phyloP scores from a whole-genome alignment of 2,113 vertebrate genomes.

The Sinosuthora webbiana region DNA sequence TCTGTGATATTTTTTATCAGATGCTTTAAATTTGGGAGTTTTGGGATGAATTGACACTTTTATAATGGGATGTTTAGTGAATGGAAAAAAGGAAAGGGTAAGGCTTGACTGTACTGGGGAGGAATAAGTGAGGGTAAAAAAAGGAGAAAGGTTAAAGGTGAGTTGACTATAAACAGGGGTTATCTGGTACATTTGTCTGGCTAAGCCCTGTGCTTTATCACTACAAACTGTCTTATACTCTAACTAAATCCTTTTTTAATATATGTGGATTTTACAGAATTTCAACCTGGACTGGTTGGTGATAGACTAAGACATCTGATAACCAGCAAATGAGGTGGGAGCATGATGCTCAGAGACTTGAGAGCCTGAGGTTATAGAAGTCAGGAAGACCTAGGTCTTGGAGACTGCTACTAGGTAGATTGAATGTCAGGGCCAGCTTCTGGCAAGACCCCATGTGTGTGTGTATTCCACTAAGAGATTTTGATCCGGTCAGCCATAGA shows the following conservation, averaged over 20 bases:
- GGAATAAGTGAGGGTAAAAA: not conserved
- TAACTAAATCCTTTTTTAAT: not conserved
- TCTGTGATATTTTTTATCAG: not conserved
- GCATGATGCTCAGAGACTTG: not conserved
- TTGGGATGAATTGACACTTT: not conserved
- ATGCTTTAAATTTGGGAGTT: not conserved
- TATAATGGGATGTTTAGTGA: not conserved
- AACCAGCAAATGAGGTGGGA: not conserved
- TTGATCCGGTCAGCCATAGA: not conserved
- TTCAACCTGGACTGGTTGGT: not conserved
- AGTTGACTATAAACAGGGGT: not conserved
- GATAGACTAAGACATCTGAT: not conserved
- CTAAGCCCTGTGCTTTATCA: not conserved
- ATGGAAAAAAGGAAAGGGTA: not conserved
- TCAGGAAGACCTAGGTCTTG: not conserved
- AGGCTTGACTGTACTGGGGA: not conserved
- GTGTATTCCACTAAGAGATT: not conserved
- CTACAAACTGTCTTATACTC: not conserved
- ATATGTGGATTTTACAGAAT: not conserved
- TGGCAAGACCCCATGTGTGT: fast-evolving
- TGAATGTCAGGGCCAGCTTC: not conserved
- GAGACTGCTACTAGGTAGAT: not conserved
- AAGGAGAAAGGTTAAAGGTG: not conserved
- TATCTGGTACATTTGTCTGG: not conserved
- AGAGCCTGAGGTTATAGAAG: not conserved